phyloP scores from a whole-genome alignment of 2,113 vertebrate genomes.

The Dromiciops gliroides region DNA sequence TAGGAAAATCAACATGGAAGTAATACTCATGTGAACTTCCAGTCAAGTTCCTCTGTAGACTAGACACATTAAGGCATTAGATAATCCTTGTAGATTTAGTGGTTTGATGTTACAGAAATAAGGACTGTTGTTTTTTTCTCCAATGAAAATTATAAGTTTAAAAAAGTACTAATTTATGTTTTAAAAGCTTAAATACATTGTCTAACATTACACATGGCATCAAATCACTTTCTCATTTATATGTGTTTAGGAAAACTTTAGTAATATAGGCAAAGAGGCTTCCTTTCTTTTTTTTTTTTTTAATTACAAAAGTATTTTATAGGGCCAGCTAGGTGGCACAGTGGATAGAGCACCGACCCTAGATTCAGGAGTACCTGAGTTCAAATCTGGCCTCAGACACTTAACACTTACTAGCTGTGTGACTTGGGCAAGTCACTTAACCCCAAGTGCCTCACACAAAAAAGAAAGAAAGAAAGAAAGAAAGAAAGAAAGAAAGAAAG shows the following conservation, averaged over 20 bases:
- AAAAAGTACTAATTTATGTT: conserved; percentile 2
- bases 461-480: too few species aligned
- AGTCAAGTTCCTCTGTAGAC: neutral
- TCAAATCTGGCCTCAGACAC: too few species aligned
- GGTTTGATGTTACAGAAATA: neutral
- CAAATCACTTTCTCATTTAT: conserved; percentile 20
- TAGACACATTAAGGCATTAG: neutral
- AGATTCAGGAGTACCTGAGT: too few species aligned
- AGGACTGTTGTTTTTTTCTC: conserved; percentile 2
- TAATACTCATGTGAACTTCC: neutral
- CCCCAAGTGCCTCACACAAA: too few species aligned
- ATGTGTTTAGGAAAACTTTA: conserved; percentile 6
- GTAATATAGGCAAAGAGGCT: neutral
- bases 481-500: too few species aligned
- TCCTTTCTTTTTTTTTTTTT: too few species aligned
- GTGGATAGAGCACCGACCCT: too few species aligned
- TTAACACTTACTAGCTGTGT: too few species aligned
- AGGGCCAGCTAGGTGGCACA: too few species aligned
- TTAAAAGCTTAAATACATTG: neutral
- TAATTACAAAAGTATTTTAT: too few species aligned
- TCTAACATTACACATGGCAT: neutral
- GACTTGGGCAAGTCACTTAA: too few species aligned
- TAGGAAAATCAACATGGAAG: neutral
- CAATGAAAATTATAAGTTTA: neutral
- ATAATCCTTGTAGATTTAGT: neutral